These are phyloP conservation scores for Holcopasites calliopsidis DNA, from an alignment of 1,140 invertebrate species.

Conservation along the genomic window DNA sequence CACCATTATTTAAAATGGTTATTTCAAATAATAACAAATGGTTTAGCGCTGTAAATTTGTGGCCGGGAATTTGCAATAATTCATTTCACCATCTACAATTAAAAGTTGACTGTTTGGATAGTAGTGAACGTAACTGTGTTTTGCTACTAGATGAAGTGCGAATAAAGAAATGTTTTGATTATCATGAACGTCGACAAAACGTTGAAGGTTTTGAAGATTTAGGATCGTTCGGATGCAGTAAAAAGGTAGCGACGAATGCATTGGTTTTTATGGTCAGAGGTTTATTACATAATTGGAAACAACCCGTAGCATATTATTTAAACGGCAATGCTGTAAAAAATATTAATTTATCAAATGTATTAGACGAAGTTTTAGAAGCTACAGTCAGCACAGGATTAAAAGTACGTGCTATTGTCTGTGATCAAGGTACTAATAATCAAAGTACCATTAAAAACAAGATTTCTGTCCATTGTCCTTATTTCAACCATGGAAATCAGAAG, in stretches of 20 bases:
- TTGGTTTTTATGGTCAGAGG: no score
- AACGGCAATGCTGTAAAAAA: background rate
- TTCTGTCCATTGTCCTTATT: constrained; percentile 2
- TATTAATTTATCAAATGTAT: background rate
- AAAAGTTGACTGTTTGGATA: constrained; percentile 3
- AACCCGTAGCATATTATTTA: constrained; percentile 13
- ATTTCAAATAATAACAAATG: no score
- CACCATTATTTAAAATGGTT: no score
- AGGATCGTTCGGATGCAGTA: background rate
- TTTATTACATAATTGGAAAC: no score
- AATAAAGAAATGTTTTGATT: constrained; percentile 9
- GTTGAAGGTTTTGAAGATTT: constrained; percentile 6
- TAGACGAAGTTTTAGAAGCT: constrained; percentile 11
- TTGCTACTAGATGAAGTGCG: constrained; percentile 1
- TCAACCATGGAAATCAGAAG: background rate
- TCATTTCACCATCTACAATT: background rate
- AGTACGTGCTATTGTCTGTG: background rate
- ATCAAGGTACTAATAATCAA: background rate
- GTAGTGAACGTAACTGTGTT: background rate
- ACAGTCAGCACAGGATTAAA: background rate
- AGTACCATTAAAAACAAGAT: background rate
- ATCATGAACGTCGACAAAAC: background rate
- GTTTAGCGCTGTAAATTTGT: background rate
- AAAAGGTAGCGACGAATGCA: background rate
- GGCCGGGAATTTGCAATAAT: background rate